Conservation (phyloP, 2,888 invertebrate species). For the Cryptophagus acutangulus region DNA sequence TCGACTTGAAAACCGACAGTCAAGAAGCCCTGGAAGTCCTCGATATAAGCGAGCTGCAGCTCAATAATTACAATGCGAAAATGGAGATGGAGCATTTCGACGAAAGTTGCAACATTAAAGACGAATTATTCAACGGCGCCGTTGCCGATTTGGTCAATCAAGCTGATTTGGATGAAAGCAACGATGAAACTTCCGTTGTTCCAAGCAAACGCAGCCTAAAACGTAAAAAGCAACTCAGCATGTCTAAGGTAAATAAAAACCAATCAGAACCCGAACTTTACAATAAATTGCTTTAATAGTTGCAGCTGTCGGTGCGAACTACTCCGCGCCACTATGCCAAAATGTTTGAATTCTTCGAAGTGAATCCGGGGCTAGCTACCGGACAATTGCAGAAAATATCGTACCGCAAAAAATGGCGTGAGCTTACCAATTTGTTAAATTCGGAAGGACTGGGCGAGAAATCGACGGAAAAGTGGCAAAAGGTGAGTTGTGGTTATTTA, state of each 20-base stretch:
- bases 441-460: constrained; percentile 14
- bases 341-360: constrained; percentile 15
- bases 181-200: neutral
- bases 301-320: constrained; percentile 12
- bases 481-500: constrained; percentile 11
- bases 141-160: constrained; percentile 11
- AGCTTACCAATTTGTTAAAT: constrained; percentile 13
- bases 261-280: constrained; percentile 8
- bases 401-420: constrained; percentile 15
- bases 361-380: constrained; percentile 15
- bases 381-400: constrained; percentile 14
- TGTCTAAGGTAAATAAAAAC: constrained; percentile 10
- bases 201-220: neutral
- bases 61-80: no score
- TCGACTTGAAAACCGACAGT: neutral
- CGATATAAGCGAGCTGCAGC: constrained; percentile 1
- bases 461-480: constrained; percentile 17
- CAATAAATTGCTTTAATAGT: constrained; percentile 9
- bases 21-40: constrained; percentile 1
- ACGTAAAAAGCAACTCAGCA: constrained; percentile 4
- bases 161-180: constrained; percentile 9
- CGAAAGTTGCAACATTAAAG: constrained; percentile 9
- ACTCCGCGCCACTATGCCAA: constrained; percentile 14
- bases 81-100: constrained; percentile 13
- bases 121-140: constrained; percentile 11